A percentile compares a stretch with the other conserved stretches of the same genome.
Evolutionary conservation across 2,113 vertebrate species (phyloP).

Genomic region (Stegastes partitus): DNA sequence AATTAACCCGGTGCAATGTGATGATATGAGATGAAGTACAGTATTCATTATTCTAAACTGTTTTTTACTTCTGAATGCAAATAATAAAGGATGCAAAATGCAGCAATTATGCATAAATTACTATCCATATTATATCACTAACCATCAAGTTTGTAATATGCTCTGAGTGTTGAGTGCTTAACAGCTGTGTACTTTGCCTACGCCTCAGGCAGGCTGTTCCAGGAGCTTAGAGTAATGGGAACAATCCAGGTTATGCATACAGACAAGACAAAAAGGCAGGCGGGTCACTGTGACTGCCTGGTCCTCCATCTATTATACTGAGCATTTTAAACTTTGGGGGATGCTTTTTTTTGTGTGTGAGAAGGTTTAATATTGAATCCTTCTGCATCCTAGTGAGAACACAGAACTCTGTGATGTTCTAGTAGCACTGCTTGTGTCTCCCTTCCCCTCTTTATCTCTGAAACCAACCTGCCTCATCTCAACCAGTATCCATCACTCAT

Average conservation of each 20-base stretch:
- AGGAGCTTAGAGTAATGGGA: background rate
- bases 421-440: conserved; percentile 27
- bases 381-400: conserved; percentile 14
- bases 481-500: conserved; percentile 57
- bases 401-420: conserved; percentile 32
- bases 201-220: background rate
- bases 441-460: conserved; percentile 21
- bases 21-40: background rate
- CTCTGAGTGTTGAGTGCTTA: conserved; percentile 9
- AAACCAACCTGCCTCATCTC: conserved; percentile 51
- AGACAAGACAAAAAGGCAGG: conserved; percentile 9
- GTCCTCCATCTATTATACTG: background rate
- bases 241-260: conserved; percentile 14
- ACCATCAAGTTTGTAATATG: conserved; percentile 1
- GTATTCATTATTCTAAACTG: background rate
- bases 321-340: conserved; percentile 23
- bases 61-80: too few relatives aligned
- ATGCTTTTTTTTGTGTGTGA: conserved; percentile 13
- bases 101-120: too few relatives aligned
- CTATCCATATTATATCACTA: background rate
- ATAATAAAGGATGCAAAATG: too few relatives aligned
- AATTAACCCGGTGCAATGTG: background rate
- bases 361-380: conserved; percentile 41
- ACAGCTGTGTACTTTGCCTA: background rate
- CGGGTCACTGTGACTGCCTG: conserved; percentile 11